Base-by-base conservation (phyloP, 2,888 invertebrate genomes). In the Hemithea aestivaria region DNA sequence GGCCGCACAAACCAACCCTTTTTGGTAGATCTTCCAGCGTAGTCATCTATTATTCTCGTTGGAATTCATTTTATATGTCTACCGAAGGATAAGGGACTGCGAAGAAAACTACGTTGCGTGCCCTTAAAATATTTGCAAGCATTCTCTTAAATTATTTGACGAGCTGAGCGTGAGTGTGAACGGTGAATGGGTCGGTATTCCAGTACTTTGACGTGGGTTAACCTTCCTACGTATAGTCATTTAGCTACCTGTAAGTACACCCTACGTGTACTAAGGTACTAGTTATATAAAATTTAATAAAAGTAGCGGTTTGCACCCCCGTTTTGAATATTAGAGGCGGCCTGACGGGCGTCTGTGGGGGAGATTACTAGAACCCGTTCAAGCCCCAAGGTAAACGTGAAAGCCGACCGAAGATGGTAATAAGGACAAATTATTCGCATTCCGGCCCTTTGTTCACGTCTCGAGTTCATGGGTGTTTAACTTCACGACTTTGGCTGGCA, bases 381-480 rank as follows among this genome's bases (percentile, higher is more conserved):
- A 64, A 56, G 60, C 62, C 65, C 62, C 82, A 82, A 85, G 81
- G 82, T 77, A 73, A 82, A 75, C 80, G 53, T 55, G 66, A 61
- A 60, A 53, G 66, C 58, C 62, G 52, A 63, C 66, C 66, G 61
- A 64, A 68, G 73, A 73, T 73, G 69, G 68, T 74, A 74, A 71
- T 74, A 77, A 66, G 69, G 62, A 78, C 75, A 70, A 74, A 79
- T 77, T 76, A 77, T 80, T 78, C 74, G 75, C 75, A 78, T 81
- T 66, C 76, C 73, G 62, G 52, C 69, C 75, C 74, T 82, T 79
- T 79, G 80, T 80, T 76, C 73, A 73, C 67, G 62, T 73, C 66
- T 65, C 62, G 71, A 68, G 74, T 74, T 73, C 75, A 76, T 65
- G 73, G 72, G 66, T 70, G 66, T 66, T 65, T 66, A 57, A 59